These are phyloP conservation scores for Rhagium mordax DNA, from an alignment of 2,888 invertebrate genomes.

Conservation along the genomic window DNA sequence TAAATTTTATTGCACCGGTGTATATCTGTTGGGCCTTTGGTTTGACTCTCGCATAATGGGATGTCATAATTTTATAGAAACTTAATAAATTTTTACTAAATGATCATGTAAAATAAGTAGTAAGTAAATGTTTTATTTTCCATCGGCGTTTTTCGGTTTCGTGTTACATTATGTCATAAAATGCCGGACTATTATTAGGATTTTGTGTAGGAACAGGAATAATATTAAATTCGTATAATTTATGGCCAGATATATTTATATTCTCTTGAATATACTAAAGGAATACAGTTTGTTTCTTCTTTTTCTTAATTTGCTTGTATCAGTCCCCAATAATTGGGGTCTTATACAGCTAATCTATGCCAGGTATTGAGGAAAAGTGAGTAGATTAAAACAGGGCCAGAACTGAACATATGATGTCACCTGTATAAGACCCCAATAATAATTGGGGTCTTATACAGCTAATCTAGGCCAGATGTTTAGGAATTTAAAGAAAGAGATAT, in stretches of 20 bases:
- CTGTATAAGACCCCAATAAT: too few relatives aligned
- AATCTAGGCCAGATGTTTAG: too few relatives aligned
- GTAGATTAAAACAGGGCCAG: too few relatives aligned
- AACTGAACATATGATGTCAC: too few relatives aligned
- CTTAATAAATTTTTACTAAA: conserved; percentile 19
- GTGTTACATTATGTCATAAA: background rate
- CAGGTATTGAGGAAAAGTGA: too few relatives aligned
- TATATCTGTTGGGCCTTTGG: conserved; percentile 2
- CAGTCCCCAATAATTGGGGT: too few relatives aligned
- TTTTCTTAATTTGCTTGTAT: too few relatives aligned
- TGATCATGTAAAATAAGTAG: conserved; percentile 8
- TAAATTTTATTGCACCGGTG: conserved; percentile 13
- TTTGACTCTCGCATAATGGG: conserved; percentile 9
- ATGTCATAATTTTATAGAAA: conserved; percentile 15
- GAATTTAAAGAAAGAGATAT: too few relatives aligned
- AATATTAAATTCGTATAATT: background rate
- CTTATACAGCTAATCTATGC: too few relatives aligned
- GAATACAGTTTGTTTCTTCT: too few relatives aligned
- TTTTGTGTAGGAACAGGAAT: background rate
- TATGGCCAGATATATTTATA: background rate
- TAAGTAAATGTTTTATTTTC: background rate
- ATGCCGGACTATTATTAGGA: background rate
- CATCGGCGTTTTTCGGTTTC: background rate
- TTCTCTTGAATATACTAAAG: too few relatives aligned
- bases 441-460: too few relatives aligned